These are phyloP conservation scores for Beaufortia kweichowensis DNA, from an alignment of 2,113 vertebrate species.

Conservation along the genomic window DNA sequence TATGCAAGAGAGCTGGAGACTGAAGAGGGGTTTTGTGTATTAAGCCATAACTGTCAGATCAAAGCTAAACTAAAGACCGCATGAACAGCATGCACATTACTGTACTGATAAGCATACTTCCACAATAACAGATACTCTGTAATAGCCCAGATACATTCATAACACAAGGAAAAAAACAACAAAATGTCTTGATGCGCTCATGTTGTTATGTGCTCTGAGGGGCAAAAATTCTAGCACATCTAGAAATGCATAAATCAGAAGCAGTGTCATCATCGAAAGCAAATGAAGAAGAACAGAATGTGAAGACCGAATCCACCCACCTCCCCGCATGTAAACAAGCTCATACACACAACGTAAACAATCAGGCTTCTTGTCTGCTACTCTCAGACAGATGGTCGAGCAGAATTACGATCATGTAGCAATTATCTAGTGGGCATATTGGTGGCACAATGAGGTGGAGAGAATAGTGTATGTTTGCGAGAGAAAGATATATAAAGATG, in stretches of 20 bases:
- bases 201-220: too few relatives aligned
- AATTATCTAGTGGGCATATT: constrained; percentile 39
- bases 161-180: neutral
- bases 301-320: constrained; percentile 36
- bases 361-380: constrained; percentile 25
- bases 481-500: neutral
- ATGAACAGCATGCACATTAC: too few relatives aligned
- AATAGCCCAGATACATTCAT: neutral
- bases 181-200: too few relatives aligned
- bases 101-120: neutral
- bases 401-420: constrained; percentile 29
- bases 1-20: neutral
- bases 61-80: neutral
- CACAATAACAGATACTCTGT: too few relatives aligned
- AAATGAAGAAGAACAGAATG: constrained; percentile 35
- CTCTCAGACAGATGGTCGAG: constrained; percentile 39
- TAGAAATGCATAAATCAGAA: constrained; percentile 17
- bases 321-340: constrained; percentile 28
- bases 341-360: constrained; percentile 13
- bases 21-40: neutral
- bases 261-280: constrained; percentile 53
- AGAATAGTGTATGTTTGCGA: neutral
- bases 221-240: too few relatives aligned
- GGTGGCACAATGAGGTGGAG: constrained; percentile 12
- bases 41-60: neutral